Conservation (phyloP, 2,888 invertebrate genomes). For the Brachylomia viminalis region DNA sequence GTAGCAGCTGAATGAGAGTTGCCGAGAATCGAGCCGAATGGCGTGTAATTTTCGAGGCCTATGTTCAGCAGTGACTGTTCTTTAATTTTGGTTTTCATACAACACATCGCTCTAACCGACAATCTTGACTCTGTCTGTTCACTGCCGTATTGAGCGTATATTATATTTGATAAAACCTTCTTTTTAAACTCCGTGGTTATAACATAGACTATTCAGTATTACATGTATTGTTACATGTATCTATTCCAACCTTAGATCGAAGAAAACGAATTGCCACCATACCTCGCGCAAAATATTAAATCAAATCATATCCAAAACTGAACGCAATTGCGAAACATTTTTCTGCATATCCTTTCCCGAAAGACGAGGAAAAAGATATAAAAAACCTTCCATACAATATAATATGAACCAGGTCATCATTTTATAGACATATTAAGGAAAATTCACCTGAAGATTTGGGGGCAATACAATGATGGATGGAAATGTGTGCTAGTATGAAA, state of each 20-base stretch:
- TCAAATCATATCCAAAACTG: background rate
- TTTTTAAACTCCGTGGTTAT: too few species aligned
- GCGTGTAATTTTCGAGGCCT: too few species aligned
- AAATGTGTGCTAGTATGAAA: constrained; percentile 49
- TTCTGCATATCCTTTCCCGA: background rate
- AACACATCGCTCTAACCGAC: background rate
- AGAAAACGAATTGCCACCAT: background rate
- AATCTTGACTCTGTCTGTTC: background rate
- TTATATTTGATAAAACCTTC: background rate
- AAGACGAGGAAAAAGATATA: constrained; percentile 9
- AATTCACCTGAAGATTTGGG: constrained; percentile 54
- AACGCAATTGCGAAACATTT: too few species aligned
- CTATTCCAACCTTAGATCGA: background rate
- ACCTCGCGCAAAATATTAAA: background rate
- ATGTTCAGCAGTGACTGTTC: too few species aligned
- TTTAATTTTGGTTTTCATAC: background rate
- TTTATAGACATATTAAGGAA: constrained; percentile 40
- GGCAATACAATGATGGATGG: constrained; percentile 59
- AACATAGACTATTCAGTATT: too few species aligned
- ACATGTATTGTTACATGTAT: too few species aligned
- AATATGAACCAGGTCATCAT: constrained; percentile 31
- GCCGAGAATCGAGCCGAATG: too few species aligned
- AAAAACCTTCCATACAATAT: constrained; percentile 28
- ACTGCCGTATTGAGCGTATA: background rate
- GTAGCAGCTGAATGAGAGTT: too few species aligned